Base-by-base conservation (phyloP, 2,113 vertebrate species). In the Abramis brama region DNA sequence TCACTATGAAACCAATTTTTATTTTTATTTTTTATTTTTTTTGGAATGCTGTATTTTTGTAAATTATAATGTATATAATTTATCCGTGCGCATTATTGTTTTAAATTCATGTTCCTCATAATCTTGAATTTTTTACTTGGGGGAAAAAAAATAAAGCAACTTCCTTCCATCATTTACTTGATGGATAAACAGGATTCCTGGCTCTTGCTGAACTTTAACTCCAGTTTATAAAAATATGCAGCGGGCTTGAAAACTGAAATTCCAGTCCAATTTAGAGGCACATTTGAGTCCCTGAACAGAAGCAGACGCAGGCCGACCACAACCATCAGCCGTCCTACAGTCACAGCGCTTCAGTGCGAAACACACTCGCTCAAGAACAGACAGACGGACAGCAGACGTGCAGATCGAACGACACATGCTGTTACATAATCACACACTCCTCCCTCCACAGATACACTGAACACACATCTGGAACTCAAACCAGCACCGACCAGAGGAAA, bases 401-500 rank as follows among this genome's bases (percentile, higher is more conserved):
- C 21, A 70, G 59, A 78, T 6, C 10, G 4, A 75, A 60, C 27
- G 36, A 50, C 83, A 82, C 87, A 87, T 77, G 79, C 25, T 30
- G 33, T 85, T 85, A 85, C n/a, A 45, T 88, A 85, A 87, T 27
- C 45, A 62, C 62, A 71, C 60, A 39, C 39, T 66, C 45, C 80
- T 82, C 71, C 74, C 55, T 39, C 25, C 6, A 57, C 52, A 50
- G 25, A 64, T 70, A 30, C 27, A 15, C 1, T 55, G 15, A 12
- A 50, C 78, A 50, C 83, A 77, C 39, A 43, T 76, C 60, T 85
- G 87, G 71, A 88, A 82, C 21, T 64, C 33, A 71, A 68, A 77
- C 55, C 68, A 39, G 68, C 10, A 6, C 9, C 17, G 19, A 47
- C 52, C 33, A 47, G 55, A 75, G 55, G 73, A 52, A 62, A 80